These are phyloP conservation scores for Cabera pusaria DNA, from an alignment of 2,888 invertebrate species.

Conservation along the genomic window DNA sequence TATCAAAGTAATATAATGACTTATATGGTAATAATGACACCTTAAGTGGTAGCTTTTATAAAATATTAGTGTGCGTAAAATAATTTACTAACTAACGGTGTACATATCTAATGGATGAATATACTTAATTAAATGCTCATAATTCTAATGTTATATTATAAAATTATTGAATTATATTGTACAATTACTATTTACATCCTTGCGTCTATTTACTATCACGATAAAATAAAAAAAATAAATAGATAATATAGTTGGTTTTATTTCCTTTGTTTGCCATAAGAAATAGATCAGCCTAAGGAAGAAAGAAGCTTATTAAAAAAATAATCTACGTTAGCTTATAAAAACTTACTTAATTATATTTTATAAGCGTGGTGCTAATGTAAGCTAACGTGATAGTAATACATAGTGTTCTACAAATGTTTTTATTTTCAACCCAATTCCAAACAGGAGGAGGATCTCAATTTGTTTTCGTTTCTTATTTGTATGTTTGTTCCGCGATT, in stretches of 20 bases:
- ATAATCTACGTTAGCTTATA: too few species aligned
- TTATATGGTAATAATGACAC: conserved; percentile 9
- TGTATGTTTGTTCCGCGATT: too few species aligned
- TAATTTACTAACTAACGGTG: conserved; percentile 52
- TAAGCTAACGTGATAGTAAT: too few species aligned
- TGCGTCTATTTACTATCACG: conserved; percentile 78
- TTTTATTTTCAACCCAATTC: too few species aligned
- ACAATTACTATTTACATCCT: conserved; percentile 76
- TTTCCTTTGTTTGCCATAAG: too few species aligned
- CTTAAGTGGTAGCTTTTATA: conserved; percentile 56
- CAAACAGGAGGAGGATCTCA: too few species aligned
- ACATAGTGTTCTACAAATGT: too few species aligned
- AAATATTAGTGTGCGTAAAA: conserved; percentile 44
- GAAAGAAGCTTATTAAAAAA: too few species aligned
- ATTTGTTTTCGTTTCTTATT: too few species aligned
- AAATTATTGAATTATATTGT: conserved; percentile 60
- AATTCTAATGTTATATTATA: conserved; percentile 63
- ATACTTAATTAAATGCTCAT: conserved; percentile 67
- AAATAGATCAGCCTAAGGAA: too few species aligned
- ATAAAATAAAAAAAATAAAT: conserved; percentile 66
- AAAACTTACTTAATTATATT: too few species aligned
- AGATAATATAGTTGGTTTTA: conserved; percentile 41
- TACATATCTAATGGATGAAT: conserved; percentile 66
- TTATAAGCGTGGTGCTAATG: too few species aligned
- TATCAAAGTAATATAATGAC: conserved; percentile 2